A percentile compares a stretch with the other conserved stretches of the same genome.
phyloP scores from a whole-genome alignment of 2,113 vertebrate genomes.

The Erythrocercus mccallii region DNA sequence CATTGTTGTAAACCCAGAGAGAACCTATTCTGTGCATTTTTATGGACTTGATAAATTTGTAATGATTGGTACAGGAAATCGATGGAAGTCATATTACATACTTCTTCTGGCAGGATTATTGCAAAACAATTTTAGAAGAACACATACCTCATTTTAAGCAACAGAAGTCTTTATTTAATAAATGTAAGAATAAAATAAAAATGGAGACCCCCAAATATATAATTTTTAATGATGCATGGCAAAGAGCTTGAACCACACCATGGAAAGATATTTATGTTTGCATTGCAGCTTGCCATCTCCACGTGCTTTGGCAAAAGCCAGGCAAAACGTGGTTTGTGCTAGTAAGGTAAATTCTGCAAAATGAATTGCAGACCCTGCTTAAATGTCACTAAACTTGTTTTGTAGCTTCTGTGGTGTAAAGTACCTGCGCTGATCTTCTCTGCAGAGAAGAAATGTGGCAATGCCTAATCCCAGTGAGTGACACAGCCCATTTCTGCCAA shows the following conservation, averaged over 20 bases:
- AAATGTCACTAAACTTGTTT: background rate
- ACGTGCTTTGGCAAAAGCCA: background rate
- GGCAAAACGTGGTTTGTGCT: background rate
- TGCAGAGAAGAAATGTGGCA: background rate
- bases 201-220: background rate
- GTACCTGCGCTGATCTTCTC: background rate
- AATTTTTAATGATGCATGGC: background rate
- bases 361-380: background rate
- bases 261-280: background rate
- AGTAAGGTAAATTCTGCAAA: background rate
- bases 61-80: background rate
- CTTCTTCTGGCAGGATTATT: background rate
- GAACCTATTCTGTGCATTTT: background rate
- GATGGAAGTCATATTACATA: background rate
- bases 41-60: background rate
- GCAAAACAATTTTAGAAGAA: background rate
- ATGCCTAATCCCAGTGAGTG: background rate
- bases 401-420: accelerated
- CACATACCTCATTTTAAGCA: background rate
- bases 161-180: background rate
- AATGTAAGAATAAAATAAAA: background rate
- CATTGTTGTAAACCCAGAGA: background rate
- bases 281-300: background rate
- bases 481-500: background rate
- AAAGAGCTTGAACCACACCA: background rate